Evolutionary conservation across 2,888 invertebrate species (phyloP), one percentile per base, ranked within the genome.

Genomic region (Eutolmus rufibarbis): DNA sequence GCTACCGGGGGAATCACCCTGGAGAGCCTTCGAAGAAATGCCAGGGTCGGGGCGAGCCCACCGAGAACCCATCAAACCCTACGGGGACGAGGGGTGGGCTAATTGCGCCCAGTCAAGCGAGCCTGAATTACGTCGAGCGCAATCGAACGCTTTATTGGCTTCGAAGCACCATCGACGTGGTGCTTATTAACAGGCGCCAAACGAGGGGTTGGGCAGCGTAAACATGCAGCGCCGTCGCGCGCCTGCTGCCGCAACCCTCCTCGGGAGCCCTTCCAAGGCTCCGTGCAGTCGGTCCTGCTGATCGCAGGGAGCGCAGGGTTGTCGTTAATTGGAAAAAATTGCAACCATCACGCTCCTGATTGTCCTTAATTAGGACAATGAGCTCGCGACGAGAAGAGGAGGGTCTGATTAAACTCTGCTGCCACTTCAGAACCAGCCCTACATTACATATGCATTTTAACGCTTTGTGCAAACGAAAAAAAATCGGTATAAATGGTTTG

Each of bases 121-220:
- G 34, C n/a, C 51, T 43, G 43, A 82, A 82, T 82, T 82, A 82
- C 34, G 34, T 34, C 23, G 66, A 84, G 66, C 37, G 82, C 66
- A 57, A 84, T 84, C 66, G 82, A 84, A 66, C 82, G 66, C 57
- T 84, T 84, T 57, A 84, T 84, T 84, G 82, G 82, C 82, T 84
- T 84, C 81, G n/a, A 37, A 56, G 37, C 28, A 56, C 51, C 37
- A 66, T 66, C 40, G 14, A 57, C 51, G 23, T 34, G 82, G 66
- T 79, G n/a, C 46, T 79, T 79, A 51, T 51, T 28, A 46, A 79
- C 79, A 79, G 79, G 51, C 79, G 79, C 51, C 51, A 56, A 34
- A 66, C 40, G 66, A 37, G 37, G 34, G 66, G 19, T 57, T 37
- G 66, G 34, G 23, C 28, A 40, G 37, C 16, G 81, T 51, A 51